phyloP scores from a whole-genome alignment of 1,140 invertebrate species.

The Ruditapes philippinarum region DNA sequence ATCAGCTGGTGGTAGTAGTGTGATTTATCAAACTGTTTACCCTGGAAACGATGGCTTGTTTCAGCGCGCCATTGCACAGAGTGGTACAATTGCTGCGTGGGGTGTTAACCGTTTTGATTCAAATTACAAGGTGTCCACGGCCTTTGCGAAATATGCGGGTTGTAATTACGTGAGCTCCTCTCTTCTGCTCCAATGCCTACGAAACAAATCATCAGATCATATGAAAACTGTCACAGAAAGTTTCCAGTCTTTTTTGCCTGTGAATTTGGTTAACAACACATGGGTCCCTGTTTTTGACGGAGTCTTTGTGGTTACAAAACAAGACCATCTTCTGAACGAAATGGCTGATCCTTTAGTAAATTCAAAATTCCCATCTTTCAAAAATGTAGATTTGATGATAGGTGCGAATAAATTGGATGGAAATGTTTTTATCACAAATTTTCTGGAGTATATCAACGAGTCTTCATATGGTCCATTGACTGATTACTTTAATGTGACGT shows the following conservation, averaged over 20 bases:
- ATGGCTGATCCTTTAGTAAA: constrained; percentile 2
- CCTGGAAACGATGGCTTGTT: constrained; percentile 52
- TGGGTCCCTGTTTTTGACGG: constrained; percentile 63
- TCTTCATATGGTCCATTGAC: background rate
- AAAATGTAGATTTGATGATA: constrained; percentile 68
- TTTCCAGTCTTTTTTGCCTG: background rate
- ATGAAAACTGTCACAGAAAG: background rate
- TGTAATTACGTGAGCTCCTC: background rate
- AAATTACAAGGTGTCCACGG: background rate
- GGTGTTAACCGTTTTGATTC: background rate
- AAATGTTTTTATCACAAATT: constrained; percentile 23
- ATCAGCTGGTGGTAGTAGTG: constrained; percentile 63
- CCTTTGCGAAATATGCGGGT: background rate
- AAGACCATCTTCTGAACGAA: background rate
- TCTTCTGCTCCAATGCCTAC: constrained; percentile 20
- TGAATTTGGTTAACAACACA: background rate
- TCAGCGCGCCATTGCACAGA: constrained; percentile 57
- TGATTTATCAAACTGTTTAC: constrained; percentile 30
- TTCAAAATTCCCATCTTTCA: constrained; percentile 24
- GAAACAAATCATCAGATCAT: background rate
- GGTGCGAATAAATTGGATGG: constrained; percentile 64
- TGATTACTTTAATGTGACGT: background rate
- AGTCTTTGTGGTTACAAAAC: constrained; percentile 38
- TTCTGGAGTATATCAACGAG: background rate
- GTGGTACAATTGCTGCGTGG: constrained; percentile 36